phyloP scores from a whole-genome alignment of 2,888 invertebrate species.

The Tipula unca region DNA sequence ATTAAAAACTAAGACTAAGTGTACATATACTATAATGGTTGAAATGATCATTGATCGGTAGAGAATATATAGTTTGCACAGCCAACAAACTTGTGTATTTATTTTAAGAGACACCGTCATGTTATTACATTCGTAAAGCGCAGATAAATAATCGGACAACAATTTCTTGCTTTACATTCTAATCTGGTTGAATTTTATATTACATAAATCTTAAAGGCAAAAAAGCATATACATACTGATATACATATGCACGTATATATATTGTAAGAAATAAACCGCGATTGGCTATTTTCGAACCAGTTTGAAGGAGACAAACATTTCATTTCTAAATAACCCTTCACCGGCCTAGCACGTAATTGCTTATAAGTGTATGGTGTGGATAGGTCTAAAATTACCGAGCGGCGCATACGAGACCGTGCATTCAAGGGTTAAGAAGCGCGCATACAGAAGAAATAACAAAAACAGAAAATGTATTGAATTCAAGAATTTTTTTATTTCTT shows the following conservation, averaged over 20 bases:
- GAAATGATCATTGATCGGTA: too few relatives aligned
- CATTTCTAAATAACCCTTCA: neutral
- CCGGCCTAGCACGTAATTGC: neutral
- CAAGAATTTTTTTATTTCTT: neutral
- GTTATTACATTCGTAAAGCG: neutral
- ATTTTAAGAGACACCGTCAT: too few relatives aligned
- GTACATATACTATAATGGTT: too few relatives aligned
- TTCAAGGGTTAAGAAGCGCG: neutral
- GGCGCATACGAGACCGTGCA: neutral
- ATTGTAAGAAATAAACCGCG: neutral
- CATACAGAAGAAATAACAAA: neutral
- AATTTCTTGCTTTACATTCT: neutral
- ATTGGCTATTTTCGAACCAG: neutral
- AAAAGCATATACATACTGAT: neutral
- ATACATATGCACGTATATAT: neutral
- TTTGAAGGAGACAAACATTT: neutral
- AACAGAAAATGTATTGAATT: slow-evolving; percentile 1
- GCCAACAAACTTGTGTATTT: too few relatives aligned
- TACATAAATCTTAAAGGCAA: neutral
- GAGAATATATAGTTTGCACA: too few relatives aligned
- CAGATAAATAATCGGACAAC: neutral
- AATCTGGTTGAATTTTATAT: neutral
- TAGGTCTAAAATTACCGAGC: neutral
- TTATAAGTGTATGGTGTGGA: neutral
- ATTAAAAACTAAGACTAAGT: too few relatives aligned